Evolutionary conservation across 2,888 invertebrate species (phyloP), one percentile per base, ranked within the genome.

Genomic region (Diabrotica balteata): DNA sequence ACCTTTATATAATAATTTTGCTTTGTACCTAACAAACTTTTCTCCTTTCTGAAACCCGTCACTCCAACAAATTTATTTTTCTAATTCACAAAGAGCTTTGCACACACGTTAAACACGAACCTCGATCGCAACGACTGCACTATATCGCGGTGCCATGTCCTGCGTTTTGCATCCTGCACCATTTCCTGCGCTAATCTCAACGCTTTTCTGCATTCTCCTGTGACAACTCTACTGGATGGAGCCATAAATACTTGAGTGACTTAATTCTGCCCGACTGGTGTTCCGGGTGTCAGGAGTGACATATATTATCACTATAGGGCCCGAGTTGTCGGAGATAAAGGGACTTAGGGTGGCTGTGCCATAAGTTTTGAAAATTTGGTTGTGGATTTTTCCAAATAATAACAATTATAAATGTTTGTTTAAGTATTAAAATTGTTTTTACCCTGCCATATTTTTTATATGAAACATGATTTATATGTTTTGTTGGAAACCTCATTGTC

Each of bases 201-300:
- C 42, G 60, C 51, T 54, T 50, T 55, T 50, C 58, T 63, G 66
- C 69, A 62, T 63, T 66, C 69, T 69, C 69, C 52, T 62, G 67
- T 59, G 66, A 62, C 64, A 67, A 61, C 66, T 63, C 64, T 60
- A 52, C 59, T 66, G 72, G 72, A 75, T 75, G 73, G 69, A 71
- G 75, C 68, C 71, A 75, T 77, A 76, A 77, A 77, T 77, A 76
- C 67, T 73, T 72, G 70, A 77, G 75, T 72, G 65, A 75, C 74
- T 71, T 75, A 75, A 76, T 75, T 74, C 72, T 63, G 67, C 64
- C 17, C 66, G 53, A 55, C 53, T 55, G 55, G 51, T 62, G 60
- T 55, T 66, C 55, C 47, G 52, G 54, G 59, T 59, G 55, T 62
- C 62, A 42, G 52, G 59, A 66, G 66, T 69, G 66, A 69, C 66